A percentile compares a stretch with the other conserved stretches of the same genome.
These are phyloP conservation scores for Elgonia sp. DNA, from an alignment of 2,888 invertebrate species.

Conservation along the genomic window DNA sequence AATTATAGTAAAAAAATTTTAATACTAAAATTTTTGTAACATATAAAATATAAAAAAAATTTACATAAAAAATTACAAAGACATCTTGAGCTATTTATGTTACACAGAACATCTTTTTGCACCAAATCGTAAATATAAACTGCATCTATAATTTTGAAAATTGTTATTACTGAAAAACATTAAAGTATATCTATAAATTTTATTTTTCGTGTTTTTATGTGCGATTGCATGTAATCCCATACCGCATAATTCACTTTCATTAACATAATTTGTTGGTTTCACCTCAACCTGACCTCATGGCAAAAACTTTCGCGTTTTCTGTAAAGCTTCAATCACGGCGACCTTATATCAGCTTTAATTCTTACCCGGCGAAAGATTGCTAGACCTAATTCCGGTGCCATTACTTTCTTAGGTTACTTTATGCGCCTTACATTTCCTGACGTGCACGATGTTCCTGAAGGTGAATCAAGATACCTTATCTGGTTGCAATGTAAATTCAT, in stretches of 20 bases:
- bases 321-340: slow-evolving; percentile 54
- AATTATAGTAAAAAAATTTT: too few species aligned
- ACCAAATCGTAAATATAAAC: too few species aligned
- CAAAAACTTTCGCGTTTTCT: slow-evolving; percentile 51
- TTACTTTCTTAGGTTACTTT: slow-evolving; percentile 43
- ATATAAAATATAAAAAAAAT: too few species aligned
- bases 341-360: slow-evolving; percentile 55
- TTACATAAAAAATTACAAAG: too few species aligned
- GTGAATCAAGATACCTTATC: slow-evolving; percentile 35
- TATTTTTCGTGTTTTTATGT: too few species aligned
- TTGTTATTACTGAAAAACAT: not conserved
- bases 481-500: not conserved
- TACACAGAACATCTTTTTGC: not conserved
- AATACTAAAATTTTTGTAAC: too few species aligned
- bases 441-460: slow-evolving; percentile 8
- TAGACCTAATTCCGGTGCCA: not conserved
- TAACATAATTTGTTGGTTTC: slow-evolving; percentile 61
- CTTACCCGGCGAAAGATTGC: slow-evolving; percentile 18
- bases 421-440: slow-evolving; percentile 22
- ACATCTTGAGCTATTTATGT: too few species aligned
- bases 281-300: slow-evolving; percentile 26
- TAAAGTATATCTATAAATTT: slow-evolving; percentile 33
- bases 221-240: slow-evolving; percentile 31
- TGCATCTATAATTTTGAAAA: not conserved
- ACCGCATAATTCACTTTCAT: slow-evolving; percentile 53